phyloP scores from a whole-genome alignment of 53 echinoderm and acorn worm genomes.

The Pentamera pediparva region DNA sequence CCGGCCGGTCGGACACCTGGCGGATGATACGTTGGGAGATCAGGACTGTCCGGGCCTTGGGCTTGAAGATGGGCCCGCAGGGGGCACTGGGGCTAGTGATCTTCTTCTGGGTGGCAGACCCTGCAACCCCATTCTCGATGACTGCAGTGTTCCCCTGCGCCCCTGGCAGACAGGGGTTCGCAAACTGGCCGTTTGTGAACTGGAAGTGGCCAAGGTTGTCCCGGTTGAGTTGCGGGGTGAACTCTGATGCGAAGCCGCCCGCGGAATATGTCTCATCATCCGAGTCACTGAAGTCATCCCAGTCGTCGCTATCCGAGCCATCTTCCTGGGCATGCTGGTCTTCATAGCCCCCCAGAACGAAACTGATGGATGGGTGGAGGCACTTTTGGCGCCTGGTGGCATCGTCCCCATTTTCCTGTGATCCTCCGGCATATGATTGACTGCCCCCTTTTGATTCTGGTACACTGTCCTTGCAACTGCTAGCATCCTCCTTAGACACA shows the following conservation, averaged over 20 bases:
- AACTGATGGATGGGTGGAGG: conserved; percentile 26
- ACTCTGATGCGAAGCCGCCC: neutral
- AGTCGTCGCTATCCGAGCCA: conserved; percentile 25
- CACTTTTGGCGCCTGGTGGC: conserved; percentile 1
- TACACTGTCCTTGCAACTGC: neutral
- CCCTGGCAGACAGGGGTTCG: no score
- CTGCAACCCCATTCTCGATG: no score
- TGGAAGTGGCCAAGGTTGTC: neutral
- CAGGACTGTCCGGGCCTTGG: conserved; percentile 14
- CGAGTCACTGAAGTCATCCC: conserved; percentile 31
- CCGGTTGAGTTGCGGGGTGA: neutral
- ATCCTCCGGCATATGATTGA: no score
- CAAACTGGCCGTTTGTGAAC: conserved; percentile 8
- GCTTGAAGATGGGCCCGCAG: conserved; percentile 25
- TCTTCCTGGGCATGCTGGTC: neutral
- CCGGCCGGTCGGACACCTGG: conserved; percentile 19
- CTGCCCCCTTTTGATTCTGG: no score
- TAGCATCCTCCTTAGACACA: neutral
- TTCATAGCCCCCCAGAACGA: neutral
- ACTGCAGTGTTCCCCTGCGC: no score
- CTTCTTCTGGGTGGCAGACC: neutral
- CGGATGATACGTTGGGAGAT: conserved; percentile 18
- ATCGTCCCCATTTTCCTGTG: neutral
- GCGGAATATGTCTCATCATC: neutral
- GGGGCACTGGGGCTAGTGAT: conserved; percentile 14